Evolutionary conservation across 2,888 invertebrate species (phyloP), one percentile per base, ranked within the genome.

Genomic region (Slavum lentiscoides): DNA sequence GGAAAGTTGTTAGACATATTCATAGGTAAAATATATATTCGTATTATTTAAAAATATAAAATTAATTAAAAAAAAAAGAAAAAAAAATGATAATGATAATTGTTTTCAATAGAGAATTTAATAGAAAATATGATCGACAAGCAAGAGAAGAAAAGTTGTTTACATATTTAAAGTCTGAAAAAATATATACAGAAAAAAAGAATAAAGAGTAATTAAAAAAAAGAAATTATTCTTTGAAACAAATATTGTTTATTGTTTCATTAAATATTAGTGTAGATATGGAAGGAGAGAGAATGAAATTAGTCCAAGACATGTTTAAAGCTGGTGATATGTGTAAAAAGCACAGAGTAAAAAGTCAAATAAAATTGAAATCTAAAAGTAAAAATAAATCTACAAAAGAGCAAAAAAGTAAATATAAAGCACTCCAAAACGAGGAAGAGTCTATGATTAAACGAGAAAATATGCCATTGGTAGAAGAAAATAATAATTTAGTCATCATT

Each of bases 401-500:
- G 37, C 23, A 21, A 5, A 49, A 49, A 17, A 68, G 72, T 53
- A n/a, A 49, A 58, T 62, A 69, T 21, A 62, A 69, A 77, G 2
- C n/a, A 2, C 3, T 77, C 17, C 21, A 61, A 69, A 77, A 68
- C 39, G 59, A 62, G 6, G 69, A 49, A 37, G 37, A 69, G 43
- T 53, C 53, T 19, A 21, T 30, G 58, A 62, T 53, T 0, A 62
- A 64, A 62, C 80, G 23, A 58, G 80, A 80, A 43, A 83, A 82
- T 55, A 75, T 66, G 19, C 64, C 81, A 21, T 67, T 68, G 55
- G 23, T 73, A 69, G 61, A 83, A 3, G 81, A 82, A 49, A 77
- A 82, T 0, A 93, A 93, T 64, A 82, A 84, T 73, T 81, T 80
- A 11, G 83, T 84, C 39, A 74, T 84, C 4, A 83, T 84, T 43